phyloP scores from a whole-genome alignment of 2,797 vertebrate species.

The Gephyroberyx darwinii region DNA sequence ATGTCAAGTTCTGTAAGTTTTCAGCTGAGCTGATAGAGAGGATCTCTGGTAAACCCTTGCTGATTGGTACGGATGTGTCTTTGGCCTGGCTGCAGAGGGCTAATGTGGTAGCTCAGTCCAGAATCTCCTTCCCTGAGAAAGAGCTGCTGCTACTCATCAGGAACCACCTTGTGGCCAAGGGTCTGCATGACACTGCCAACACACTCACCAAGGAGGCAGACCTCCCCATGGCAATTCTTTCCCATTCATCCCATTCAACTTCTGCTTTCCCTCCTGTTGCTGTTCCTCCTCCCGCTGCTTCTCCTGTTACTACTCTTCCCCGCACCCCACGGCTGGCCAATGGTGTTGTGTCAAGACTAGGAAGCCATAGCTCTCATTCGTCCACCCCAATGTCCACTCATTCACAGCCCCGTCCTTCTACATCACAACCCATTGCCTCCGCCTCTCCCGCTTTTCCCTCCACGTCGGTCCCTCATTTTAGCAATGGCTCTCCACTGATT shows the following conservation, averaged over 20 bases:
- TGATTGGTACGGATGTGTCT: slow-evolving; percentile 96
- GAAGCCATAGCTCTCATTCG: slow-evolving; percentile 81
- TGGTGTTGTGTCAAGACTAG: slow-evolving; percentile 87
- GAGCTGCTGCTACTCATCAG: slow-evolving; percentile 96
- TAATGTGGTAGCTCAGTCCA: slow-evolving; percentile 95
- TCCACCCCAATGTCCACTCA: slow-evolving; percentile 81
- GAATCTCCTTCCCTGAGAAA: slow-evolving; percentile 97
- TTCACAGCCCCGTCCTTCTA: slow-evolving; percentile 83
- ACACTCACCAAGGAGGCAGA: slow-evolving; percentile 95
- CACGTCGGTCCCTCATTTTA: slow-evolving; percentile 76
- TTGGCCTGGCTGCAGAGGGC: slow-evolving; percentile 95
- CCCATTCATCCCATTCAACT: slow-evolving; percentile 87
- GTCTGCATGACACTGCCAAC: slow-evolving; percentile 90
- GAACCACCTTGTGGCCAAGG: slow-evolving; percentile 97
- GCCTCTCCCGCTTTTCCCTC: slow-evolving; percentile 71
- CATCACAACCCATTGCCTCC: slow-evolving; percentile 80
- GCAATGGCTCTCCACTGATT: slow-evolving; percentile 87
- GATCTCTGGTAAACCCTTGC: slow-evolving; percentile 94
- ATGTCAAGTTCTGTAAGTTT: slow-evolving; percentile 98
- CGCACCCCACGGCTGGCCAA: slow-evolving; percentile 94
- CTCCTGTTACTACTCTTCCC: slow-evolving; percentile 88
- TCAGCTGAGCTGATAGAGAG: slow-evolving; percentile 96
- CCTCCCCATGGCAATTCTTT: slow-evolving; percentile 91
- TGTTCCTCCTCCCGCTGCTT: slow-evolving; percentile 75
- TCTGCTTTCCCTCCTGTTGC: slow-evolving; percentile 86